A percentile compares a stretch with the other conserved stretches of the same genome.
These are phyloP conservation scores for Sinohyriopsis cumingii DNA, from an alignment of 2,888 invertebrate genomes.

Conservation along the genomic window DNA sequence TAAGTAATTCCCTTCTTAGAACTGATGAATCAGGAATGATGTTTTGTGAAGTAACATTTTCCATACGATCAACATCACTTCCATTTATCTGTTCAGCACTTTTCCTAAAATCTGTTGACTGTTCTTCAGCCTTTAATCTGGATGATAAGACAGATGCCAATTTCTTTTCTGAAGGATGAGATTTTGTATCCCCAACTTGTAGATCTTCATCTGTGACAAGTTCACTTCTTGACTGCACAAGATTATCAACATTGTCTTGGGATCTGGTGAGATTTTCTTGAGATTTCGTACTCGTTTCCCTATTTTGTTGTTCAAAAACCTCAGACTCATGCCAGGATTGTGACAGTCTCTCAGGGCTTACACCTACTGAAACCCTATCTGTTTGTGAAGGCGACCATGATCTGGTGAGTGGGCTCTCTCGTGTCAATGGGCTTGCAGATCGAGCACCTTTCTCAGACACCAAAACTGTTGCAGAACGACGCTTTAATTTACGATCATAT, in stretches of 20 bases:
- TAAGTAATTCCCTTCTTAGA: too few relatives aligned
- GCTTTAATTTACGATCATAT: slow-evolving; percentile 52
- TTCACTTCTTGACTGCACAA: too few relatives aligned
- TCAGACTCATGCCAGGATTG: slow-evolving; percentile 46
- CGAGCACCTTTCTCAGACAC: slow-evolving; percentile 40
- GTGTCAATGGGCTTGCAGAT: slow-evolving; percentile 33
- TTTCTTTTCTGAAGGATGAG: too few relatives aligned
- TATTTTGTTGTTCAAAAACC: slow-evolving; percentile 19
- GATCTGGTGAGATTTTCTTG: background rate
- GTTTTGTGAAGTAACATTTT: too few relatives aligned
- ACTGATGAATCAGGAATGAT: too few relatives aligned
- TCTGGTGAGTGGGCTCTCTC: slow-evolving; percentile 26
- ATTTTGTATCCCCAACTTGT: too few relatives aligned
- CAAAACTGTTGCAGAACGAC: slow-evolving; percentile 59
- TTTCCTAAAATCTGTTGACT: background rate
- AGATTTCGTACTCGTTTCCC: background rate
- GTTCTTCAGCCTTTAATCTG: too few relatives aligned
- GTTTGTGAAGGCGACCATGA: slow-evolving; percentile 36
- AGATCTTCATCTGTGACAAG: too few relatives aligned
- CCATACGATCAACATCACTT: slow-evolving; percentile 12
- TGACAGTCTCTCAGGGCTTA: slow-evolving; percentile 28
- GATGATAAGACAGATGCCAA: too few relatives aligned
- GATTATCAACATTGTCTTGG: background rate
- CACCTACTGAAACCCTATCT: slow-evolving; percentile 12
- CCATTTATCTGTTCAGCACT: background rate